These are phyloP conservation scores for Wasmannia auropunctata DNA, from an alignment of 1,140 invertebrate genomes.

Conservation along the genomic window DNA sequence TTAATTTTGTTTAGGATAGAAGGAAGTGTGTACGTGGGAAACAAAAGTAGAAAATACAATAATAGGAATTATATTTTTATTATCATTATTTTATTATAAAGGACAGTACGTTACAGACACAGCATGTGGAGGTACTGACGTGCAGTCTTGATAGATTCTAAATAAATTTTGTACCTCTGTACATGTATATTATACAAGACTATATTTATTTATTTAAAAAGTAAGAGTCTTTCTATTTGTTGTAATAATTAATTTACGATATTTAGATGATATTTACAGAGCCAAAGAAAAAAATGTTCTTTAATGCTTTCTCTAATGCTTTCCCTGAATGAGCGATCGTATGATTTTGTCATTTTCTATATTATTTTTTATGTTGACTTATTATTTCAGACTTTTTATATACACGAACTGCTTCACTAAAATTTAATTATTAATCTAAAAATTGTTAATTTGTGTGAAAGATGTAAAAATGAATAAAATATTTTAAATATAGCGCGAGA, in stretches of 20 bases:
- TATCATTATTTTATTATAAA: conserved; percentile 47
- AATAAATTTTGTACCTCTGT: conserved; percentile 6
- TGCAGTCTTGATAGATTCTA: conserved; percentile 49
- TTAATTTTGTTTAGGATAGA: not conserved
- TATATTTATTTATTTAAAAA: conserved; percentile 39
- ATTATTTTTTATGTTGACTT: not conserved
- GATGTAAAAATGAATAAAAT: not conserved
- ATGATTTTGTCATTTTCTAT: not conserved
- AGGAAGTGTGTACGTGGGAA: not conserved
- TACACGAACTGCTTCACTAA: not conserved
- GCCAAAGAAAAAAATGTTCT: not conserved
- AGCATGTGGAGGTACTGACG: conserved; percentile 18
- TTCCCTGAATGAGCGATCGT: not conserved
- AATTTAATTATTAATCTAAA: conserved; percentile 1
- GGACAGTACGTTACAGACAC: conserved; percentile 36
- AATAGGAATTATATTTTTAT: conserved; percentile 1
- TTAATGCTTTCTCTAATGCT: too few species aligned
- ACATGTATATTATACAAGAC: conserved; percentile 38
- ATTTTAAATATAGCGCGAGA: not conserved
- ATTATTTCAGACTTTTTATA: not conserved
- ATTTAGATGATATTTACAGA: conserved; percentile 26
- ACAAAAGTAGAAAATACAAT: not conserved
- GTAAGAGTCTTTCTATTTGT: conserved; percentile 24
- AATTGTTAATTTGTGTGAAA: not conserved
- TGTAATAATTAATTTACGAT: not conserved